Evolutionary conservation across 64 coral and sea anemone genomes (phyloP).

Genomic region (Pachyseris speciosa): DNA sequence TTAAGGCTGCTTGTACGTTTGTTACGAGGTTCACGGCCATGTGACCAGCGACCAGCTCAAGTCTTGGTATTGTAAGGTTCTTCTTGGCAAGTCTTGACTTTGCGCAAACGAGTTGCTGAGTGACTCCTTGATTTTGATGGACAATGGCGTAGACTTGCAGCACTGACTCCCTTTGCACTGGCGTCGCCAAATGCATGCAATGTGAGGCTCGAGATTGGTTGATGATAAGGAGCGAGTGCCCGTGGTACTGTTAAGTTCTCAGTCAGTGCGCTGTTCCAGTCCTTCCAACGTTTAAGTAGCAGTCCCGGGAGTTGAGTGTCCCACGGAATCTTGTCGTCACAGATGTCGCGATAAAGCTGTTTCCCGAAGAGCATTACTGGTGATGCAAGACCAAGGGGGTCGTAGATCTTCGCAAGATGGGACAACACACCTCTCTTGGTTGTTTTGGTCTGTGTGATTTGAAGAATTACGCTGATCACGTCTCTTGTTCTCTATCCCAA

Average conservation of each 20-base stretch:
- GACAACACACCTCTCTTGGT: constrained; percentile 71
- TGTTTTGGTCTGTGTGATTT: not conserved
- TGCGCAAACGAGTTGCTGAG: not conserved
- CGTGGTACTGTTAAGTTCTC: constrained; percentile 31
- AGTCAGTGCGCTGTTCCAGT: constrained; percentile 32
- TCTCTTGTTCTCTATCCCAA: constrained; percentile 63
- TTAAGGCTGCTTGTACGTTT: too few relatives aligned
- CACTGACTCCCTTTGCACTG: constrained; percentile 40
- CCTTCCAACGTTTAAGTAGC: constrained; percentile 46
- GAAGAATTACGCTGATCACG: constrained; percentile 45
- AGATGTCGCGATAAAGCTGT: constrained; percentile 52
- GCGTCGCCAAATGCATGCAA: constrained; percentile 54
- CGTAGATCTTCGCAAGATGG: constrained; percentile 53
- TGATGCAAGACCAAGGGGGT: constrained; percentile 64
- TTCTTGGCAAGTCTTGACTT: too few relatives aligned
- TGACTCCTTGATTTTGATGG: constrained; percentile 1
- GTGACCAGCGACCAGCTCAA: too few relatives aligned
- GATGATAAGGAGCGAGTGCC: constrained; percentile 26
- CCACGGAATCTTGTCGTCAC: constrained; percentile 65
- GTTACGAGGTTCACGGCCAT: too few relatives aligned
- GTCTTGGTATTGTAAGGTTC: not conserved
- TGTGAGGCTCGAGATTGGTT: constrained; percentile 43
- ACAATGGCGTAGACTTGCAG: constrained; percentile 51
- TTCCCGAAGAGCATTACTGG: constrained; percentile 52
- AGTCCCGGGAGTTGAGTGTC: constrained; percentile 18